Base-by-base conservation (phyloP, 2,113 vertebrate species). In the Puma concolor region DNA sequence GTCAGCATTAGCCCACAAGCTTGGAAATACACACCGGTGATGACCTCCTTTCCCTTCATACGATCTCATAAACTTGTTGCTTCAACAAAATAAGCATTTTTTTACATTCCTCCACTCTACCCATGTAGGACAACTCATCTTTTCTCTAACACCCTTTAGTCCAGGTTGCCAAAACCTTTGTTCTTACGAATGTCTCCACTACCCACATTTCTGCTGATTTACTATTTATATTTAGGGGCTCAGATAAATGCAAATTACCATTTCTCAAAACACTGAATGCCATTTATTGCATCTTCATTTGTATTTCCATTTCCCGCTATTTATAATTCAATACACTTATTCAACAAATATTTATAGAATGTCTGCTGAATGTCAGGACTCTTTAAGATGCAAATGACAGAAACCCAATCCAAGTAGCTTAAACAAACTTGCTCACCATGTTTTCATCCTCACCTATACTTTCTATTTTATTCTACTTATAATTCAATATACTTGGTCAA, bases 271-370 rank as follows among this genome's bases (percentile, higher is more conserved):
- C 50, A 54, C 14, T 77, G 29, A 33, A 7, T 77, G 57, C 17
- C 90, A 91, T 91, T 71, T 41, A 85, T 71, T 72, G n/a, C 25
- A 88, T 88, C 41, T 9, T 81, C 50, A 86, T 64, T 11, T 71
- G 25, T 64, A 79, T 88, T 86, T 93, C 41, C 57, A 85, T 27
- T 91, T 91, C 36, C 71, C 7, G 71, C 79, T 84, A 57, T 94
- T 84, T 94, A 74, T 94, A 90, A 91, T 63, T 85, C 66, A 96
- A 44, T 77, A 81, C 66, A 95, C 38, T 95, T 76, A 83, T 33
- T 94, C 66, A 87, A 82, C 66, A 95, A 89, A 38, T 31, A 94
- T 96, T 88, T 84, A 85, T 82, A 84, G 27, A 60, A 90, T 60
- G 31, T 6, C 64, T 74, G 27, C 72, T 76, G 50, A 91, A 77